A percentile compares a stretch with the other conserved stretches of the same genome.
These are phyloP conservation scores for Myrmecophaga tridactyla DNA, from an alignment of 2,113 vertebrate species.

Conservation along the genomic window DNA sequence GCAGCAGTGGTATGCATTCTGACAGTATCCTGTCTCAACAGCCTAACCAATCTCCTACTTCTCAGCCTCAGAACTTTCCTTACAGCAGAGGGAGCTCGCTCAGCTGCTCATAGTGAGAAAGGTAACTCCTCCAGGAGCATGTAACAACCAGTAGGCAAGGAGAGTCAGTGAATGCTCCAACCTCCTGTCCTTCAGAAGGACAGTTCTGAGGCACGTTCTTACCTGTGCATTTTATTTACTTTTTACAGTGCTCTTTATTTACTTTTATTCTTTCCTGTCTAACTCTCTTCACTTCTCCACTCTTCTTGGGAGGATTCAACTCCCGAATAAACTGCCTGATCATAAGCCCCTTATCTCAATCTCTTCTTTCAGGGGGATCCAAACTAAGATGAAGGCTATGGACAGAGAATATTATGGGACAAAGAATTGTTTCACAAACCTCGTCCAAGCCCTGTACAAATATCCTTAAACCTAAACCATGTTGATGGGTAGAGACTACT, in stretches of 20 bases:
- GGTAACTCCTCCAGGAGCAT: neutral
- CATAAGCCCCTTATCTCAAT: neutral
- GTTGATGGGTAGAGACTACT: neutral
- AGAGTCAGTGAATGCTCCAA: neutral
- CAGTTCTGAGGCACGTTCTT: neutral
- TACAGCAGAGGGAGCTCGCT: neutral
- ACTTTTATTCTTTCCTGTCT: neutral
- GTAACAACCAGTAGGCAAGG: neutral
- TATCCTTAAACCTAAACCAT: neutral
- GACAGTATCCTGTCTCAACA: neutral
- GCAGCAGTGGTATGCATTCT: neutral
- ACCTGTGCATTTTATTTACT: neutral
- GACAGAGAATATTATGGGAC: neutral
- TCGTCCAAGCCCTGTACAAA: neutral
- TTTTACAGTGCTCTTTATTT: too few species aligned
- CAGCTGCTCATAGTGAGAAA: neutral
- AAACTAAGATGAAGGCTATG: neutral
- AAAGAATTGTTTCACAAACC: neutral
- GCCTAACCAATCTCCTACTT: neutral
- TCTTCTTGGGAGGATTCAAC: neutral
- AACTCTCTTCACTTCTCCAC: neutral
- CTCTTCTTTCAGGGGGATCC: neutral
- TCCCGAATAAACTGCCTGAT: neutral
- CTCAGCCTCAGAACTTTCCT: neutral
- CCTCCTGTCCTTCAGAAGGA: neutral